Conservation (phyloP, 2,888 invertebrate genomes). For the Oscheius myriophilus region DNA sequence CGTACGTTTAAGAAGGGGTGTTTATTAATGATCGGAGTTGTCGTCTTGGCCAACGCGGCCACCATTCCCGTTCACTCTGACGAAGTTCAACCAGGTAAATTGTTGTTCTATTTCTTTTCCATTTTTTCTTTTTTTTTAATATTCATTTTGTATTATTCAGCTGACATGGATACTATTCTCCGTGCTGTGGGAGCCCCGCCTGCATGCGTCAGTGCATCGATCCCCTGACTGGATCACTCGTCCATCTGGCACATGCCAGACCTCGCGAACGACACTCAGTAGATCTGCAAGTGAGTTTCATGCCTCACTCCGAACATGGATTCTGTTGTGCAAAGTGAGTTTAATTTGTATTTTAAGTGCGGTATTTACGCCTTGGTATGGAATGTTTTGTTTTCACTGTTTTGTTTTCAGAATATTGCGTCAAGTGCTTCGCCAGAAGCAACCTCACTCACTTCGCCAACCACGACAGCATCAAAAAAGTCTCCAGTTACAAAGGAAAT, state of each 20-base stretch:
- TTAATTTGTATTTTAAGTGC: too few species aligned
- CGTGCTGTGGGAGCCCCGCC: slow-evolving; percentile 44
- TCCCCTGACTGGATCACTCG: slow-evolving; percentile 41
- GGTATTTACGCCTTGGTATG: not conserved
- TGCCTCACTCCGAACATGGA: slow-evolving; percentile 40
- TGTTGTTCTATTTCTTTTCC: too few species aligned
- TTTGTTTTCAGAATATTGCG: not conserved
- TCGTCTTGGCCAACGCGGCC: too few species aligned
- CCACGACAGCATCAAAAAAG: slow-evolving; percentile 37
- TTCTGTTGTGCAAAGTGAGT: slow-evolving; percentile 33
- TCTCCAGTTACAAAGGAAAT: slow-evolving; percentile 43
- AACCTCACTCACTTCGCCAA: slow-evolving; percentile 42
- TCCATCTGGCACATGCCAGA: slow-evolving; percentile 46
- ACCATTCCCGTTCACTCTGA: too few species aligned
- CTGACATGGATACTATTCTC: slow-evolving; percentile 42
- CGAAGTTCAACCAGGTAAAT: too few species aligned
- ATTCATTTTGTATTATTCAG: not conserved
- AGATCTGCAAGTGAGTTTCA: slow-evolving; percentile 39
- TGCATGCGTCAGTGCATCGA: slow-evolving; percentile 52
- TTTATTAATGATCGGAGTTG: too few species aligned
- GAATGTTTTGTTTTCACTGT: not conserved
- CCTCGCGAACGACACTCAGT: slow-evolving; percentile 36
- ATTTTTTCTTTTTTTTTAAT: too few species aligned
- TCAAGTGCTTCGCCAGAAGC: slow-evolving; percentile 18
- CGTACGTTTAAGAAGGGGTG: too few species aligned